A percentile compares a stretch with the other conserved stretches of the same genome.
These are phyloP conservation scores for Acanthacorydalis orientalis DNA, from an alignment of 2,888 invertebrate genomes.

Conservation along the genomic window DNA sequence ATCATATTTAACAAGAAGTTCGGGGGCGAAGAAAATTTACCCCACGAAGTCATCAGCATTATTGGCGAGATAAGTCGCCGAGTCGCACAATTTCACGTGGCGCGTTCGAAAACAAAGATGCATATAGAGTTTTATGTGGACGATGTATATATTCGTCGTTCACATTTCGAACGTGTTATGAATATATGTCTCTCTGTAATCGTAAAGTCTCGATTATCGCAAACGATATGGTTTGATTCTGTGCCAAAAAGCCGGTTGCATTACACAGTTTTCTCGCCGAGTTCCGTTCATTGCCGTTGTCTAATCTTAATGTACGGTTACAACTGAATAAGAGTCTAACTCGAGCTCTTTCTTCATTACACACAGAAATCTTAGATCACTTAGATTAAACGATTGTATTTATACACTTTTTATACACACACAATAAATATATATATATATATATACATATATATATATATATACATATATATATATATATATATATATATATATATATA, in stretches of 20 bases:
- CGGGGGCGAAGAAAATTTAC: neutral
- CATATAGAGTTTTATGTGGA: no score
- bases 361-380: neutral
- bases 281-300: no score
- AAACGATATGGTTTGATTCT: slow-evolving; percentile 21
- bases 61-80: slow-evolving; percentile 17
- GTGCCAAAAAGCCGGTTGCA: neutral
- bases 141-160: no score
- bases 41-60: slow-evolving; percentile 17
- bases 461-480: slow-evolving; percentile 1
- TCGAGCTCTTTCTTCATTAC: neutral
- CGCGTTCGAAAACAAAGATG: no score
- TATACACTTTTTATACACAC: no score
- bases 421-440: neutral
- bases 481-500: slow-evolving; percentile 1
- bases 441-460: slow-evolving; percentile 1
- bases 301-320: no score
- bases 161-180: no score
- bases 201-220: slow-evolving; percentile 23
- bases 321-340: no score
- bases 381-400: neutral
- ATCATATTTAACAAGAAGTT: neutral
- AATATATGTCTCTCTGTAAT: slow-evolving; percentile 12
- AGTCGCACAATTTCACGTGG: no score
- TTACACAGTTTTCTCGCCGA: no score